A percentile compares a stretch with the other conserved stretches of the same genome.
Conservation (phyloP, 2,888 invertebrate genomes). For the Heliconius erato region DNA sequence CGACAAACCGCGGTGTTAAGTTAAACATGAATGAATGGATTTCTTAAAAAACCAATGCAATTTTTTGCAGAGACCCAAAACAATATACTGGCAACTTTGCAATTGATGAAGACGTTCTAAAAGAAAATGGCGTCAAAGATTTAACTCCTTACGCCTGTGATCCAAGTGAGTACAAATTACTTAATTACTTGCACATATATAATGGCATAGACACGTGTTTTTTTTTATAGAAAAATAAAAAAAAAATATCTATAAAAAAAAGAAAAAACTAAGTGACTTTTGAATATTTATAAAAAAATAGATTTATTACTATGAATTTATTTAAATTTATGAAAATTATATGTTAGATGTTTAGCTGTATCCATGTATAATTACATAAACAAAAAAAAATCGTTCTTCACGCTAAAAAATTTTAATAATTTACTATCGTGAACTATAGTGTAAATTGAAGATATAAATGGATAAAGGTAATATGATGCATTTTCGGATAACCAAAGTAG, state of each 20-base stretch:
- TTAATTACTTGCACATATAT: background rate
- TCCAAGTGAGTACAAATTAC: conserved; percentile 86
- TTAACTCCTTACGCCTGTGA: conserved; percentile 93
- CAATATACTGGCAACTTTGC: conserved; percentile 94
- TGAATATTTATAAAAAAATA: background rate
- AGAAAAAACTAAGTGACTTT: background rate
- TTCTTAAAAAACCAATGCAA: background rate
- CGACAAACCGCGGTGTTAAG: too few species aligned
- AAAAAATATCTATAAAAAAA: too few species aligned
- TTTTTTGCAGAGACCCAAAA: conserved; percentile 88
- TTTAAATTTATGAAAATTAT: background rate
- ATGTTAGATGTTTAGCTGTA: background rate
- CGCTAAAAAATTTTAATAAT: background rate
- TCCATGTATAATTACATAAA: background rate
- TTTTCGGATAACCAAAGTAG: too few species aligned
- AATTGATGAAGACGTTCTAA: conserved; percentile 95
- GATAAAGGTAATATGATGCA: too few species aligned
- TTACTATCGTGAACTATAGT: background rate
- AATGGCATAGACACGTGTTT: background rate
- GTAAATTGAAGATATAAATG: background rate
- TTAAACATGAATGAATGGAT: background rate
- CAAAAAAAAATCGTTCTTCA: background rate
- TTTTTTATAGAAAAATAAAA: background rate
- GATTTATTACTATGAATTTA: background rate
- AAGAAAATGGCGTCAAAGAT: conserved; percentile 92